phyloP scores from a whole-genome alignment of 1,140 invertebrate genomes.

The Popillia japonica region DNA sequence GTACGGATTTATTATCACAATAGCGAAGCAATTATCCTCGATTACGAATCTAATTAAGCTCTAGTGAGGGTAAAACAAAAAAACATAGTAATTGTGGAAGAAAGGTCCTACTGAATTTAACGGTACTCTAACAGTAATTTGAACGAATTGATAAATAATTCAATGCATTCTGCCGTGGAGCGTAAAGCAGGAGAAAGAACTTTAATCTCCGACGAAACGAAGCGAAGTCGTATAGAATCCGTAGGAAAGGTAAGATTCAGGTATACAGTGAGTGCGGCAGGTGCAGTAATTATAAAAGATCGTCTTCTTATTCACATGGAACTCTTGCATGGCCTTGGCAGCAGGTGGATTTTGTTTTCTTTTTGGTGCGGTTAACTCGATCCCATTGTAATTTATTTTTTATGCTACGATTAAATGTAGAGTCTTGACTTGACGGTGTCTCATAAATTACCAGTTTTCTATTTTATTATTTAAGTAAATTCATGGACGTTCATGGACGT shows the following conservation, averaged over 20 bases:
- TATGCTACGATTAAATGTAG: slow-evolving; percentile 23
- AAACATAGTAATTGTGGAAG: slow-evolving; percentile 19
- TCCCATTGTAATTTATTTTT: slow-evolving; percentile 24
- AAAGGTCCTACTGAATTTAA: slow-evolving; percentile 17
- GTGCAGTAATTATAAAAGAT: slow-evolving; percentile 35
- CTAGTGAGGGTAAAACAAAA: not conserved
- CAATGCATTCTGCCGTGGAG: not conserved
- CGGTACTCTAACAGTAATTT: slow-evolving; percentile 21
- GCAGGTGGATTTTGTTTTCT: slow-evolving; percentile 19
- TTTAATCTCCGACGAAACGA: slow-evolving; percentile 14
- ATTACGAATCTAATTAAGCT: slow-evolving; percentile 23
- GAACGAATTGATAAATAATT: slow-evolving; percentile 29
- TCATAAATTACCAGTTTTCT: slow-evolving; percentile 27
- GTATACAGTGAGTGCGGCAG: slow-evolving; percentile 20
- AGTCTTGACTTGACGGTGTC: not conserved
- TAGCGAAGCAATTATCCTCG: not conserved
- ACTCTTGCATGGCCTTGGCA: slow-evolving; percentile 24
- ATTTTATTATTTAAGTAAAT: slow-evolving; percentile 29
- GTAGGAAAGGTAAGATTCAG: slow-evolving; percentile 28
- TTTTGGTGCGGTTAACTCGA: slow-evolving; percentile 27
- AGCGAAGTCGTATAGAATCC: not conserved
- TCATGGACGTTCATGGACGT: not conserved
- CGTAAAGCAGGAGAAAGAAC: not conserved
- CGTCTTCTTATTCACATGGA: slow-evolving; percentile 29
- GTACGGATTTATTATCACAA: not conserved